A percentile compares a stretch with the other conserved stretches of the same genome.
Conservation (phyloP, 2,113 vertebrate genomes). For the Stigmatopora argus region DNA sequence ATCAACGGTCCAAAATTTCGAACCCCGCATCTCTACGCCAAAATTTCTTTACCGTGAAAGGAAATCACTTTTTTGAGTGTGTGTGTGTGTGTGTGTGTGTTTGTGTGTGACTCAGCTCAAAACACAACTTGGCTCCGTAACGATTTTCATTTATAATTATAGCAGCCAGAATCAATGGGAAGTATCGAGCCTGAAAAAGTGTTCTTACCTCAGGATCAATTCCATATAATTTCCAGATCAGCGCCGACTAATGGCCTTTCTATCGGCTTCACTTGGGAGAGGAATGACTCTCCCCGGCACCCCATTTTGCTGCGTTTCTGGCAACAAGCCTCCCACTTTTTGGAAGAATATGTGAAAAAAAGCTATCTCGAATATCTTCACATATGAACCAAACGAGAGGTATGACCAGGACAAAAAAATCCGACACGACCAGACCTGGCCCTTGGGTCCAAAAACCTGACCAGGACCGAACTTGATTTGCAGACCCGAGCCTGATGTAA, state of each 20-base stretch:
- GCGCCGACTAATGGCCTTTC: slow-evolving; percentile 69
- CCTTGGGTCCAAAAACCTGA: too few species aligned
- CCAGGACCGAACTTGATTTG: too few species aligned
- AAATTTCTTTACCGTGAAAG: not conserved
- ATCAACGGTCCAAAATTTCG: not conserved
- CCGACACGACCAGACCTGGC: too few species aligned
- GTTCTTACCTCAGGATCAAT: slow-evolving; percentile 66
- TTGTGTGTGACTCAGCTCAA: slow-evolving; percentile 19
- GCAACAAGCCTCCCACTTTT: slow-evolving; percentile 36
- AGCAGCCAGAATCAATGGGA: slow-evolving; percentile 59
- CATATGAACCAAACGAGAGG: too few species aligned
- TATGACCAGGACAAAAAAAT: too few species aligned
- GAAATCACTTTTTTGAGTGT: slow-evolving; percentile 6
- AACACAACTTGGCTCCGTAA: slow-evolving; percentile 60
- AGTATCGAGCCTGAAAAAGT: slow-evolving; percentile 64
- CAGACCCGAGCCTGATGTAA: too few species aligned
- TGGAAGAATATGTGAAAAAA: not conserved
- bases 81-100: slow-evolving; percentile 3
- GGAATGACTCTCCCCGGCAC: slow-evolving; percentile 50
- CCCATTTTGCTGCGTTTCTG: slow-evolving; percentile 31
- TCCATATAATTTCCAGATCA: slow-evolving; percentile 70
- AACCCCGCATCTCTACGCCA: not conserved
- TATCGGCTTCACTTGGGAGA: slow-evolving; percentile 55
- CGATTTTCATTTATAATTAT: slow-evolving; percentile 68
- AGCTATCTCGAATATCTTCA: too few species aligned